Percentiles rank a stretch among this genome's conserved stretches.
Evolutionary conservation across 2,888 invertebrate genomes (phyloP).

Genomic region (Galerucella calmariensis): DNA sequence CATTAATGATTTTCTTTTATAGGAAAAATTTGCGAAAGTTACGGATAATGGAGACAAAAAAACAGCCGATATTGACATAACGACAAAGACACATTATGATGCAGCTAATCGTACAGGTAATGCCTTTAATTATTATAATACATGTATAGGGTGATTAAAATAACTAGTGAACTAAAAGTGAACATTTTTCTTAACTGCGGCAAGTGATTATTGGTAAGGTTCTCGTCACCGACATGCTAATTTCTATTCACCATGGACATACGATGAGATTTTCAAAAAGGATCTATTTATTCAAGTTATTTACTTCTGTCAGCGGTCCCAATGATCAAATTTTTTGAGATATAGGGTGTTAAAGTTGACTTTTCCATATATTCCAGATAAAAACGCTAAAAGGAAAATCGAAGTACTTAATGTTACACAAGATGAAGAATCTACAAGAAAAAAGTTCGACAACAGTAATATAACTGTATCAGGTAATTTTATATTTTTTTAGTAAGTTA

Average conservation of each 20-base stretch:
- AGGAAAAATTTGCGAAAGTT: not conserved
- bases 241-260: not conserved
- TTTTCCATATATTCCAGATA: not conserved
- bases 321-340: too few species aligned
- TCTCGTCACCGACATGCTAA: too few species aligned
- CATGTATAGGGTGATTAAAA: too few species aligned
- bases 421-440: not conserved
- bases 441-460: conserved; percentile 13
- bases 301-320: too few species aligned
- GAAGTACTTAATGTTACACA: not conserved
- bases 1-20: too few species aligned
- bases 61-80: not conserved
- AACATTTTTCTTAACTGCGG: too few species aligned
- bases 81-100: not conserved
- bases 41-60: not conserved
- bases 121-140: too few species aligned
- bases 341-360: too few species aligned
- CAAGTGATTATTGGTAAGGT: too few species aligned
- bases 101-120: not conserved
- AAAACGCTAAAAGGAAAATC: not conserved
- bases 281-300: too few species aligned
- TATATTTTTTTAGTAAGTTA: not conserved
- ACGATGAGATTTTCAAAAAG: not conserved
- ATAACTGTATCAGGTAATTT: conserved; percentile 21
- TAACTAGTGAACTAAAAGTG: too few species aligned